Base-by-base conservation (phyloP, 2,888 invertebrate species). In the Caenorhabditis macrosperma region DNA sequence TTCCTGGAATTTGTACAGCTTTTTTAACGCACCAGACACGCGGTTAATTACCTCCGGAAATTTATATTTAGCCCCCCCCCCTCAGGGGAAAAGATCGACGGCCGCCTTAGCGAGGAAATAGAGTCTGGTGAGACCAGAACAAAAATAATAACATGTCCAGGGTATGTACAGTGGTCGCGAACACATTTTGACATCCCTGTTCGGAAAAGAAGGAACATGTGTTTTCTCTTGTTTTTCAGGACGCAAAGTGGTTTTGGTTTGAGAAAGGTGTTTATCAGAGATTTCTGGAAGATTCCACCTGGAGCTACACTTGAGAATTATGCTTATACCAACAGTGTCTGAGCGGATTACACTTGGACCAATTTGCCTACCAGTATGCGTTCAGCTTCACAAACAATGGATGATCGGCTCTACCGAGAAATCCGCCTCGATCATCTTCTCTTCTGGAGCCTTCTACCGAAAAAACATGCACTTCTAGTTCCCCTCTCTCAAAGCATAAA, bases 341-440 rank as follows among this genome's bases (percentile, higher is more conserved):
- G 24, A 17, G 48, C 48, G 22, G 24, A 3, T 41, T 10, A 10
- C 41, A 41, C 10, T n/a, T 6, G 10, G 33, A 5, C 33, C 33
- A 33, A 33, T 5, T 33, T 38, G 12, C 15, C 38, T 12, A 38
- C 38, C 12, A 33, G 6, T n/a, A n/a, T n/a, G n/a, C n/a, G n/a
- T n/a, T n/a, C n/a, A n/a, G n/a, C n/a, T n/a, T n/a, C 33, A 33
- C 6, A 15, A 52, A n/a, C 5, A 52, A 26, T 9, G 44, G 59
- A 59, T 59, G 24, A 59, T 24, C 59, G 41, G 41, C 59, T 59
- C 59, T 57, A 57, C 57, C 57, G 41, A 24, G 57, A 57, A 57
- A 20, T 5, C 22, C 9, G 6, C 41, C 17, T 2, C 1, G 15
- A 35, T 24, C 1, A 38, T 35, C 1, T 15, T 10, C 38, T 38